Conservation (phyloP, 2,888 invertebrate species). For the Netelia virgata region DNA sequence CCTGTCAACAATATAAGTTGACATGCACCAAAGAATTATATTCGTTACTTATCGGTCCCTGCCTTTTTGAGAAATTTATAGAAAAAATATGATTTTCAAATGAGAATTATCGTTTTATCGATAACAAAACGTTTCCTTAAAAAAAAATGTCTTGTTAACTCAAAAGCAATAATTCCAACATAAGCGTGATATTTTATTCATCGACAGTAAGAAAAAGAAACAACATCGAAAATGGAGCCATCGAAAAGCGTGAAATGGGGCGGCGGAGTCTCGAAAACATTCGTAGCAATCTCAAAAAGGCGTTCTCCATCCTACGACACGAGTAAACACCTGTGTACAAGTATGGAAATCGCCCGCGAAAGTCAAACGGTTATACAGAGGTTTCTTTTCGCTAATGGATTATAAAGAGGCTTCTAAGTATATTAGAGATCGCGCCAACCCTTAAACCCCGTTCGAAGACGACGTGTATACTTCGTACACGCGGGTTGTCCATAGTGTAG, state of each 20-base stretch:
- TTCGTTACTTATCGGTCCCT: no score
- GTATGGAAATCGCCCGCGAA: conserved; percentile 55
- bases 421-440: conserved; percentile 76
- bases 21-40: no score
- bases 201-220: neutral
- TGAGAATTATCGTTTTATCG: no score
- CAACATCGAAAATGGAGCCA: neutral
- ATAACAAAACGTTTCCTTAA: neutral
- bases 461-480: neutral
- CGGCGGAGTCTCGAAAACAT: neutral
- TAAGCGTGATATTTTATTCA: neutral
- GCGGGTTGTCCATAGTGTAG: no score
- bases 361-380: conserved; percentile 70
- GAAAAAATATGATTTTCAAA: no score
- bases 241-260: no score
- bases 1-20: no score
- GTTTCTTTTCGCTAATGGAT: conserved; percentile 80
- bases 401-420: conserved; percentile 81
- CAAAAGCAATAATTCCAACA: neutral
- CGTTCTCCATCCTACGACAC: neutral
- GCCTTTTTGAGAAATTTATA: no score
- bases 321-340: conserved; percentile 17
- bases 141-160: neutral
- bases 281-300: neutral
- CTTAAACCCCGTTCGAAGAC: conserved; percentile 43